Conservation (phyloP, 2,113 vertebrate genomes). For the Phaethon lepturus region DNA sequence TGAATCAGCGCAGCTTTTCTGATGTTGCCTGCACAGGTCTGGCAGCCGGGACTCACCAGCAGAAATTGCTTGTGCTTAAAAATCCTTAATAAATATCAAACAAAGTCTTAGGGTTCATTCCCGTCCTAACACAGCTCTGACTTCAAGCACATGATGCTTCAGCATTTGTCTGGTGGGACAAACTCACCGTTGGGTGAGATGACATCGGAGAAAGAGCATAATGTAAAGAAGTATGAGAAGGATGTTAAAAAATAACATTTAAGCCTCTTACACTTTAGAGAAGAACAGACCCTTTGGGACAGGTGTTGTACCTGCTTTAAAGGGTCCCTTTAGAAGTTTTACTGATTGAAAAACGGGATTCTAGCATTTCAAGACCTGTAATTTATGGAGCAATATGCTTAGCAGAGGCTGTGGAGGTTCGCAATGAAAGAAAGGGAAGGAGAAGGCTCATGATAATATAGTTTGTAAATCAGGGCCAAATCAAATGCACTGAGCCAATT, state of each 20-base stretch:
- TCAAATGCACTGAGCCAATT: conserved; percentile 25
- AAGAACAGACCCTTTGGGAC: background rate
- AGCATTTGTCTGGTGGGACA: background rate
- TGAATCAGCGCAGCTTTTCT: background rate
- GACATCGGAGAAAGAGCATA: background rate
- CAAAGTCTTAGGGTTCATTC: background rate
- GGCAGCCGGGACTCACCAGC: background rate
- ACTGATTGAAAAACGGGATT: background rate
- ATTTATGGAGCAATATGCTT: background rate
- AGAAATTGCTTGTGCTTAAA: background rate
- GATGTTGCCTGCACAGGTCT: background rate
- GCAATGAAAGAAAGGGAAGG: background rate
- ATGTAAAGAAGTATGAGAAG: background rate
- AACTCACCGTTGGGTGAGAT: background rate
- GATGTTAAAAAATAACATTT: background rate
- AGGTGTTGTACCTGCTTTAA: background rate
- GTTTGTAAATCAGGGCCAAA: conserved; percentile 19
- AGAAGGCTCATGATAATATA: background rate
- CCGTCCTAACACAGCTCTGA: background rate
- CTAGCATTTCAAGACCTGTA: background rate
- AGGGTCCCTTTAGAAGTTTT: background rate
- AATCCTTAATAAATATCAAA: background rate
- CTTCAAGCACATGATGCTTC: background rate
- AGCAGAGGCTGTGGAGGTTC: background rate
- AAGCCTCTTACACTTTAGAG: background rate